These are phyloP conservation scores for Deilephila porcellus DNA, from an alignment of 2,888 invertebrate genomes.

Conservation along the genomic window DNA sequence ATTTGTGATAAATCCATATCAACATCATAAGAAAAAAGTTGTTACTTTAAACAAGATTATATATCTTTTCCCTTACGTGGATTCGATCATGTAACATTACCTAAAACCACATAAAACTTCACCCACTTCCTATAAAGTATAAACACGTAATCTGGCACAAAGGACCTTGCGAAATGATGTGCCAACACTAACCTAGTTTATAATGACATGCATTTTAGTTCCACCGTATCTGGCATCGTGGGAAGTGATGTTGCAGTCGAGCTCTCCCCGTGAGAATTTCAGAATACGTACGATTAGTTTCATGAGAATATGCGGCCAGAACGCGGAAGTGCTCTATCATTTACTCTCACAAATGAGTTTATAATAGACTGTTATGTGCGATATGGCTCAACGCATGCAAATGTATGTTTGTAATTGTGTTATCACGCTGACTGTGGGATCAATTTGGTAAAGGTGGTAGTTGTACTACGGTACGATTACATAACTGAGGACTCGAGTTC, in stretches of 20 bases:
- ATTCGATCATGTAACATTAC: background rate
- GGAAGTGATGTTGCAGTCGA: constrained; percentile 2
- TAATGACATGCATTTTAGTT: constrained; percentile 10
- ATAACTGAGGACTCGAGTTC: no score
- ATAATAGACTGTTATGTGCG: background rate
- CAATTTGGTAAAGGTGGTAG: background rate
- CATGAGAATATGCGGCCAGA: constrained; percentile 24
- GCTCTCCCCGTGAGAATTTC: constrained; percentile 25
- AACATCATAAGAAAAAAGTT: no score
- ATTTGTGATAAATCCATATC: no score
- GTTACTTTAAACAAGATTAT: background rate
- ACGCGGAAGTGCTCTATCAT: constrained; percentile 9
- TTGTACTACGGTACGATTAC: no score
- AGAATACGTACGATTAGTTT: constrained; percentile 15
- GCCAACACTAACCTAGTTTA: background rate
- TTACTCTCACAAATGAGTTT: constrained; percentile 9
- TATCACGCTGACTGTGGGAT: background rate
- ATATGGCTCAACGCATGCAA: background rate
- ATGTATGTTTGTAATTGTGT: background rate
- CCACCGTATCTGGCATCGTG: constrained; percentile 7
- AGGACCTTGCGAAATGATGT: constrained; percentile 19
- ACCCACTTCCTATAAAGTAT: background rate
- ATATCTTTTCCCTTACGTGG: background rate
- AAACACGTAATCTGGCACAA: background rate
- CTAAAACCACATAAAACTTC: background rate